Evolutionary conservation across 2,797 vertebrate genomes (phyloP).

Genomic region (Eulemur mongoz): DNA sequence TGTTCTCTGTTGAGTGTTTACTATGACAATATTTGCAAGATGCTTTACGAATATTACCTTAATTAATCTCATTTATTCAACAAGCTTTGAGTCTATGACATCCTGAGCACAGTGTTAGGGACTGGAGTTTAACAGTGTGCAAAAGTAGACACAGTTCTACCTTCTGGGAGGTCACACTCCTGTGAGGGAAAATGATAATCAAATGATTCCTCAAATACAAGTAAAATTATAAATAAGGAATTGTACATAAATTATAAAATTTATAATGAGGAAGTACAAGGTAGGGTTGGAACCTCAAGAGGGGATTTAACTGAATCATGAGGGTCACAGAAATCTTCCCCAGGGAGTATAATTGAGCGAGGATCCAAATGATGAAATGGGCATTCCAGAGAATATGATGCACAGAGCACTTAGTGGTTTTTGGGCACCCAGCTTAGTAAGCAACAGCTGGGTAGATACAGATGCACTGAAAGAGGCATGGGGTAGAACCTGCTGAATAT

Average conservation of each 20-base stretch:
- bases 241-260: too few species aligned
- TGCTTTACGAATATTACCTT: not conserved
- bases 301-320: not conserved
- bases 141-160: not conserved
- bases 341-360: not conserved
- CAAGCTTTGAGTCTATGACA: not conserved
- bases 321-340: not conserved
- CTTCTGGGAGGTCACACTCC: not conserved
- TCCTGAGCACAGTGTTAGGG: not conserved
- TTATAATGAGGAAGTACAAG: not conserved
- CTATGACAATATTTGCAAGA: not conserved
- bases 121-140: not conserved
- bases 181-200: not conserved
- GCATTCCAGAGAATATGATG: not conserved
- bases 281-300: not conserved
- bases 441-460: not conserved
- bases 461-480: not conserved
- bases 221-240: not conserved
- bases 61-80: slow-evolving; percentile 16
- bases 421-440: not conserved
- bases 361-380: not conserved
- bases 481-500: not conserved
- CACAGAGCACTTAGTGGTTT: not conserved
- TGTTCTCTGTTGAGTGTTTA: not conserved
- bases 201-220: not conserved